Base-by-base conservation (phyloP, 2,113 vertebrate genomes). In the Psittacara wagleri region DNA sequence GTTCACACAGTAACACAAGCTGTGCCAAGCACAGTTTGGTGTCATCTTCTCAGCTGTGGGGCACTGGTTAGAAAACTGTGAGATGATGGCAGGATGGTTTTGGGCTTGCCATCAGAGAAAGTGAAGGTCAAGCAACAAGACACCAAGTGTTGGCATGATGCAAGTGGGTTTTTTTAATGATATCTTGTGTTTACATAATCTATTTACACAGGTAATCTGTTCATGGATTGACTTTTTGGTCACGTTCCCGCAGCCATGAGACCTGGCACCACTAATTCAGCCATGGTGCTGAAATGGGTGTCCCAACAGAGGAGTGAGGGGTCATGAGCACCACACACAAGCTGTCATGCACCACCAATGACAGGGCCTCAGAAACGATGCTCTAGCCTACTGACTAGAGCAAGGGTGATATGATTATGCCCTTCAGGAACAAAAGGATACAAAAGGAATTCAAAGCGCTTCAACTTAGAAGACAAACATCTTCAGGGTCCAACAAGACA, bases 211-310 rank as follows among this genome's bases (percentile, higher is more conserved):
- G 48, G 13, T 39, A 57, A 17, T 23, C 64, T 61, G n/a, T 63
- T 46, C 46, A 43, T 2, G 4, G 66, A 31, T 28, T 83, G 61
- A 64, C 69, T 76, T 78, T 81, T 51, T 44, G 43, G 43, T 51
- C 61, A 28, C 6, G 17, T 27, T 41, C 67, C 74, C 37, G 70
- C 37, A 62, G 19, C 6, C 7, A 2, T 1, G 17, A 59, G 70
- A 76, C 9, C 29, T 37, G 63, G 72, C 54, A 90, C 33, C 59
- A n/a, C 31, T 2, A 9, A 22, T 16, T 69, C 63, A 74, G 59
- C 31, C 3, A 0, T 0, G 6, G 39, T 1, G 4, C 28, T 52
- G 35, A 64, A 44, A 17, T 27, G 52, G 14, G 39, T 2, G 4
- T 37, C 75, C 55, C 51, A 29, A 19, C 52, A 62, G 79, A 37